Evolutionary conservation across 1,140 invertebrate species (phyloP), one percentile per base, ranked within the genome.

Genomic region (Bathynomus jamesi): DNA sequence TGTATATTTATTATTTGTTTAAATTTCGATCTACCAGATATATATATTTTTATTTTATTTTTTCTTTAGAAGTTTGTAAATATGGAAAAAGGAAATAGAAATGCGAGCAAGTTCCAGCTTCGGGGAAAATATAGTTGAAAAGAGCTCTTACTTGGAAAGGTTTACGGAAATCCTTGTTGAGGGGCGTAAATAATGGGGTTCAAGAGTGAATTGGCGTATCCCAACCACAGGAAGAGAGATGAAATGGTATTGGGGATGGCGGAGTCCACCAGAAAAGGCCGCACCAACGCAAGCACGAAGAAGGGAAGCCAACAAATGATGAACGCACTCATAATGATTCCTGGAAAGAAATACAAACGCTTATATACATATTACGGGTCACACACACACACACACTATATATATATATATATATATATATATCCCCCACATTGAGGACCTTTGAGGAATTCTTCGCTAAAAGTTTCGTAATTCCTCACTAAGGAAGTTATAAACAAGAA

Each of bases 301-400:
- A 97, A 99, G 0, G 96, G 96, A 46, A 98, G 83, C 96, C 96
- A 99, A 81, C 96, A 99, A 68, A 97, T 85, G 13, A 91, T 92
- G 80, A 99, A 99, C 1, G 95, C 94, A 73, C 92, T 95, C 92
- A 95, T 95, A 68, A 99, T 97, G 70, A 99, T 98, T 11, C 95
- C 95, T 76, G 71, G 1, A n/a, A 31, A 32, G 31, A 76, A 25
- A 61, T 28, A 28, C 24, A 64, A 17, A 64, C 5, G 25, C 25
- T 17, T 64, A 4, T 64, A 64, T 64, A 64, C 24, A 64, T 64
- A 28, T 64, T 11, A 63, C n/a, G n/a, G 25, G 13, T 13, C 25
- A 28, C 21, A 53, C 21, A 27, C 5, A 30, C 25, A 64, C 25
- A 64, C 24, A 28, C 24, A 30, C n/a, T 64, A 64, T 64, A 64